Evolutionary conservation across 2,113 vertebrate species (phyloP), one percentile per base, ranked within the genome.

Genomic region (Dinomys branickii): DNA sequence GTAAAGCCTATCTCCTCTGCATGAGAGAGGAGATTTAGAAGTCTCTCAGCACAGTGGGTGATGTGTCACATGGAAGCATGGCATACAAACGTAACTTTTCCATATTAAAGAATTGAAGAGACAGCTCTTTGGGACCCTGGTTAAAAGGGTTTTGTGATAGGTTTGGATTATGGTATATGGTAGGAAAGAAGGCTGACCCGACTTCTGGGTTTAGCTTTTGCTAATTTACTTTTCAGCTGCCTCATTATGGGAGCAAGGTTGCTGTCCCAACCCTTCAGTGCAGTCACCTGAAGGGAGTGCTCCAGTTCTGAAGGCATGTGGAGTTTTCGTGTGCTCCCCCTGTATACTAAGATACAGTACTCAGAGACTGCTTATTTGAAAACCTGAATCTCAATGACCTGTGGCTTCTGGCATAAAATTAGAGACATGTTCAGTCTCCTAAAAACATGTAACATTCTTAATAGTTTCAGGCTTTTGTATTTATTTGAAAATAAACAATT

Each of bases 1-100:
- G 78, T 78, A 50, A 96, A 90, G 38, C 24, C 44, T 44, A 22
- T 54, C 12, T 67, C 56, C 13, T 13, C 3, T 58, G 38, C 7
- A 41, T 89, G 63, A 89, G 88, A 83, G 14, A 96, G 47, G 67
- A 86, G 28, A 84, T 71, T 41, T 8, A 85, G 65, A 95, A 85
- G 54, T 67, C 54, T 38, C n/a, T 95, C 44, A 50, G n/a, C 61
- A 24, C 17, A 75, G 82, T 47, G 20, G 5, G 4, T 47, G 61
- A 82, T 67, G 30, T 52, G n/a, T 83, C 58, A 59, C 9, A 9
- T 73, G 56, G 52, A 85, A 82, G 30, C 12, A 14, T 41, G 41
- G 16, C 50, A 19, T 44, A 52, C 11, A 26, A 59, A 80, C n/a
- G 67, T 38, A 61, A 69, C 54, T 63, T 26, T 12, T 41, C 12